phyloP scores from a whole-genome alignment of 2,888 invertebrate species.

The Apomyelois bistriatella region DNA sequence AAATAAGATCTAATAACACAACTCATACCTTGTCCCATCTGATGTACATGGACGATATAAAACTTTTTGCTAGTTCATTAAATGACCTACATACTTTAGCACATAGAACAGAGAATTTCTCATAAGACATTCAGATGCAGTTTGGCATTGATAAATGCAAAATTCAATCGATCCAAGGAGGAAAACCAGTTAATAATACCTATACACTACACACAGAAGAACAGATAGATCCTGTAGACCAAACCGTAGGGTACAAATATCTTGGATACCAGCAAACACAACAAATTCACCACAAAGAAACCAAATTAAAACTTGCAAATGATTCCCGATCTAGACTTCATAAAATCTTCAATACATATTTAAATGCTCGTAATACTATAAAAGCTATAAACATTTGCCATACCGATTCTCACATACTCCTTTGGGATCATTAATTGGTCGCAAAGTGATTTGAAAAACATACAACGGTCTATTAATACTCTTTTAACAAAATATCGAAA shows the following conservation, averaged over 20 bases:
- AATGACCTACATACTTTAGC: background rate
- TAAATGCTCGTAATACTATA: slow-evolving; percentile 19
- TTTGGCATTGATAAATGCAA: background rate
- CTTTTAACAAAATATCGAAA: slow-evolving; percentile 19
- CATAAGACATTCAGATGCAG: background rate
- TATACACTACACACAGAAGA: background rate
- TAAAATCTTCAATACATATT: background rate
- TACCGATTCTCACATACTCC: slow-evolving; percentile 26
- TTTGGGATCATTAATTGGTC: slow-evolving; percentile 26
- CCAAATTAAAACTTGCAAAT: background rate
- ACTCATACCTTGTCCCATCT: background rate
- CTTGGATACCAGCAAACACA: background rate
- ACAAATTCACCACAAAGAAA: background rate
- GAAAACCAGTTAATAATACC: background rate
- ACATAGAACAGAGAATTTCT: background rate
- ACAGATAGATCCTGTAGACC: background rate
- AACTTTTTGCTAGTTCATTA: background rate
- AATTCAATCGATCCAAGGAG: background rate
- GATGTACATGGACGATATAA: background rate
- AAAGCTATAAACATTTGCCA: slow-evolving; percentile 25
- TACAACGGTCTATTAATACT: slow-evolving; percentile 21
- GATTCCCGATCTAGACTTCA: background rate
- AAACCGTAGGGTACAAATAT: background rate
- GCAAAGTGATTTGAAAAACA: slow-evolving; percentile 17
- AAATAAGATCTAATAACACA: background rate